Conservation (phyloP, 2,888 invertebrate genomes). For the Julus scanicus region DNA sequence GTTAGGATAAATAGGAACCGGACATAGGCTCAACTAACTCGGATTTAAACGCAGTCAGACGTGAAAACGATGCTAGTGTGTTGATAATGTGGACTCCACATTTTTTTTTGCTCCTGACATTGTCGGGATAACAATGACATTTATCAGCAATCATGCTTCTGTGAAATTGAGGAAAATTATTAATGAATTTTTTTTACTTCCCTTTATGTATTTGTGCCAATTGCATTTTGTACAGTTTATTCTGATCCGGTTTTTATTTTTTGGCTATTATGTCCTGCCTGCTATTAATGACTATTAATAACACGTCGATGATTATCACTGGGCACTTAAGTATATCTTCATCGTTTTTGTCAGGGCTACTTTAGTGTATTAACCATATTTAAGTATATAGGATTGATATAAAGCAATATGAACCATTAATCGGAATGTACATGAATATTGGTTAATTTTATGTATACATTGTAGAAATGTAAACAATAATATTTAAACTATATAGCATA, state of each 20-base stretch:
- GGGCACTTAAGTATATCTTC: background rate
- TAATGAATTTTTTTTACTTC: background rate
- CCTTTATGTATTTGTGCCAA: background rate
- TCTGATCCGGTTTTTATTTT: slow-evolving; percentile 13
- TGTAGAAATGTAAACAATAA: too few species aligned
- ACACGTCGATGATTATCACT: background rate
- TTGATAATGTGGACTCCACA: slow-evolving; percentile 3
- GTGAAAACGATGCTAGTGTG: slow-evolving; percentile 8
- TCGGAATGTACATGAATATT: background rate
- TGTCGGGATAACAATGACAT: background rate
- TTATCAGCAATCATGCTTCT: slow-evolving; percentile 5
- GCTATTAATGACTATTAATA: background rate
- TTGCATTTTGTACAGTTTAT: background rate
- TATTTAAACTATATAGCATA: background rate
- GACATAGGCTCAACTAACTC: slow-evolving; percentile 1
- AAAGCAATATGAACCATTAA: background rate
- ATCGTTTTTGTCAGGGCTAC: background rate
- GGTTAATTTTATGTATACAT: too few species aligned
- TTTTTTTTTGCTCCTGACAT: background rate
- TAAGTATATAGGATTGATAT: background rate
- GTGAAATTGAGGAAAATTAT: background rate
- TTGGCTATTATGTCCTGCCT: background rate
- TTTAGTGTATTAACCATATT: background rate
- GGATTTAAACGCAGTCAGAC: background rate
- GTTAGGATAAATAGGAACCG: slow-evolving; percentile 14